Evolutionary conservation across 1,140 invertebrate genomes (phyloP), one percentile per base, ranked within the genome.

Genomic region (Papilio polytes): DNA sequence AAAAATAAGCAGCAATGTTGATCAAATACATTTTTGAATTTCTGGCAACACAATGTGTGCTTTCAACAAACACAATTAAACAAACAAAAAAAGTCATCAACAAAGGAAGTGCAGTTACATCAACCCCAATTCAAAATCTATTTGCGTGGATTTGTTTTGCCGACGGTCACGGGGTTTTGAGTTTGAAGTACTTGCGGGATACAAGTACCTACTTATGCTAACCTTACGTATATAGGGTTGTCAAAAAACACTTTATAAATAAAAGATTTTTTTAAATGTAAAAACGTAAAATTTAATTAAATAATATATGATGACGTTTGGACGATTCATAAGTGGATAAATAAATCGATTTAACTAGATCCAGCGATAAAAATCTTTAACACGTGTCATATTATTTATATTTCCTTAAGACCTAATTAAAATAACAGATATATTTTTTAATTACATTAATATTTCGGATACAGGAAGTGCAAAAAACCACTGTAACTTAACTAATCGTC

Each of bases 81-180:
- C 13, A 70, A 70, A 70, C 63, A 63, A 63, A 63, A 26, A 9
- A n/a, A 10, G n/a, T 3, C 13, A 66, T 26, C 26, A 13, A 66
- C 63, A 70, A 70, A 70, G 26, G 63, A 70, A 70, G 26, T 70
- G 26, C 63, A 70, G 63, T 70, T 70, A 70, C 63, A 70, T 13
- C 63, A 70, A 70, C 22, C 63, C 22, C 63, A 70, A 31, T 70
- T 70, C 63, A 70, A 70, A 36, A 31, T 26, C 26, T 70, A 36
- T 70, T 70, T 70, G 63, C 26, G 63, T 70, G 26, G 6, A 70
- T 70, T 70, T 66, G 22, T 70, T 70, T 63, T 31, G 63, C 22
- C 26, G 63, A 18, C 26, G 26, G 63, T 12, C 26, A 70, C 63
- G 63, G 63, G 15, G 26, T 66, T 66, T 66, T 36, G 13, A 70